Percentiles rank a stretch among this genome's conserved stretches.
Conservation (phyloP, 1,140 invertebrate genomes). For the Caerostris extrusa region DNA sequence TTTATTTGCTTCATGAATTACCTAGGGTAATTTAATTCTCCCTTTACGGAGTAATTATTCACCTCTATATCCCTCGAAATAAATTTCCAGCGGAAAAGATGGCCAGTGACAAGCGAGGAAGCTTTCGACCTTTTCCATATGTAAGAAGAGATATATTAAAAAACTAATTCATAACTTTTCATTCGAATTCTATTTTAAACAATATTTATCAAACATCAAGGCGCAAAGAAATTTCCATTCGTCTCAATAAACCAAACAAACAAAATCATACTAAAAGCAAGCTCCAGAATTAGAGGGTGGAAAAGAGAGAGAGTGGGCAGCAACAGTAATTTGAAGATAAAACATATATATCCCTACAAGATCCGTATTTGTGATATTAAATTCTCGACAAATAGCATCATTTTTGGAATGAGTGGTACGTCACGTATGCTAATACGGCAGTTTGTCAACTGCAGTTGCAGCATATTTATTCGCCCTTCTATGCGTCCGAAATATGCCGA, state of each 20-base stretch:
- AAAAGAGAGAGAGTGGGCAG: not conserved
- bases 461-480: slow-evolving; percentile 37
- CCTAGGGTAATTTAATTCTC: not conserved
- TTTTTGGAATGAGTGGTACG: slow-evolving; percentile 50
- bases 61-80: not conserved
- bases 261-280: not conserved
- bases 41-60: not conserved
- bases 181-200: slow-evolving; percentile 8
- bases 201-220: slow-evolving; percentile 31
- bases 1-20: not conserved
- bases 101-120: not conserved
- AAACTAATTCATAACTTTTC: slow-evolving; percentile 40
- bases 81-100: not conserved
- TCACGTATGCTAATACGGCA: slow-evolving; percentile 65
- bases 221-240: not conserved
- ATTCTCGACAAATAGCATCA: slow-evolving; percentile 69
- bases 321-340: slow-evolving; percentile 33
- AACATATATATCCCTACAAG: slow-evolving; percentile 45
- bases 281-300: not conserved
- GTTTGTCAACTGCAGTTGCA: slow-evolving; percentile 51
- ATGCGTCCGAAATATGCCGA: not conserved
- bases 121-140: not conserved
- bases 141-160: not conserved
- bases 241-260: slow-evolving; percentile 42
- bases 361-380: slow-evolving; percentile 65